phyloP scores from a whole-genome alignment of 1,140 invertebrate species.

The Cyphomyrmex costatus region DNA sequence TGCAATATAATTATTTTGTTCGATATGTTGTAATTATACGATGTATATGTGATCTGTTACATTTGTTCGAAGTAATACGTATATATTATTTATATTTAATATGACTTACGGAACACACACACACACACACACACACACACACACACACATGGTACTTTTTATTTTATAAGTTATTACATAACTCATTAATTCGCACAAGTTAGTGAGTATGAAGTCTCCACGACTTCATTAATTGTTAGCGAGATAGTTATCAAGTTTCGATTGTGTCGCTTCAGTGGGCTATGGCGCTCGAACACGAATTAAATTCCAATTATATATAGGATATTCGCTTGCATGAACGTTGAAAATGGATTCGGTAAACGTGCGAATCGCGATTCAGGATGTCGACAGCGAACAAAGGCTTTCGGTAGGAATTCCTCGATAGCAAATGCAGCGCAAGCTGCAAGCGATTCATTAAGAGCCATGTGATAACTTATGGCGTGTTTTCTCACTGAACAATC shows the following conservation, averaged over 20 bases:
- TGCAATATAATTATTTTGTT: not conserved
- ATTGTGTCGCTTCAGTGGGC: constrained; percentile 12
- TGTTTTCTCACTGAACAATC: constrained; percentile 31
- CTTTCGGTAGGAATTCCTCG: not conserved
- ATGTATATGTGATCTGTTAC: not conserved
- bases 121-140: too few species aligned
- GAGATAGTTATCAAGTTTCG: constrained; percentile 40
- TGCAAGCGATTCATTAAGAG: constrained; percentile 14
- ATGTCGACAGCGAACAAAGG: constrained; percentile 36
- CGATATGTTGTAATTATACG: not conserved
- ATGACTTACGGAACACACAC: not conserved
- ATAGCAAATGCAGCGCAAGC: constrained; percentile 35
- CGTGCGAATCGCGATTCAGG: not conserved
- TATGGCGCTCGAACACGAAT: constrained; percentile 8
- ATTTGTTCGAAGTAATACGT: not conserved
- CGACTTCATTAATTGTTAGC: constrained; percentile 27
- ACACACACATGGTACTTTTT: too few species aligned
- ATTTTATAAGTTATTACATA: constrained; percentile 19
- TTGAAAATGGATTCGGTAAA: constrained; percentile 47
- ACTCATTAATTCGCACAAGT: not conserved
- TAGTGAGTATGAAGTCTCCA: not conserved
- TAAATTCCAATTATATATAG: constrained; percentile 44
- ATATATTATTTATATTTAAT: not conserved
- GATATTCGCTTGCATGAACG: constrained; percentile 29
- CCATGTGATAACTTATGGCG: not conserved